Evolutionary conservation across 53 echinoderm and acorn worm genomes (phyloP).

Genomic region (Holothuria leucospilota): DNA sequence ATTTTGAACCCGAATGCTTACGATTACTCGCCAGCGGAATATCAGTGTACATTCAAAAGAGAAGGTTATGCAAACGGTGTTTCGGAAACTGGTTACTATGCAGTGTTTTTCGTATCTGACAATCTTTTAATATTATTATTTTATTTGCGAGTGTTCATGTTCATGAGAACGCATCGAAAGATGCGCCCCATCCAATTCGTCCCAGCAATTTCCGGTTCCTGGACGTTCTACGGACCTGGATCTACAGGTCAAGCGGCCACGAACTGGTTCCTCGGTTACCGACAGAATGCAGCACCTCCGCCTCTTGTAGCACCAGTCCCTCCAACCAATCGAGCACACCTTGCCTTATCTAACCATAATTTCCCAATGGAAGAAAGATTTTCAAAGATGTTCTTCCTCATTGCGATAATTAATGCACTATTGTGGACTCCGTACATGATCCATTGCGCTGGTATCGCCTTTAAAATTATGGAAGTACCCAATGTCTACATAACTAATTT

Average conservation of each 20-base stretch:
- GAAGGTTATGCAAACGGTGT: constrained; percentile 41
- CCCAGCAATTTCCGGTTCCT: constrained; percentile 93
- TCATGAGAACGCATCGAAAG: constrained; percentile 94
- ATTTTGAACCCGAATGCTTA: constrained; percentile 86
- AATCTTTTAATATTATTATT: constrained; percentile 82
- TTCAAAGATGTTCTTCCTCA: constrained; percentile 73
- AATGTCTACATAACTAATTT: constrained; percentile 78
- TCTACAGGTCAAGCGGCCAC: constrained; percentile 91
- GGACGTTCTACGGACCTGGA: constrained; percentile 99
- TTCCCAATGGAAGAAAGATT: constrained; percentile 85
- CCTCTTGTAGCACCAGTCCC: constrained; percentile 80
- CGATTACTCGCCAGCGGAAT: constrained; percentile 76
- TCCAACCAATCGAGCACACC: constrained; percentile 73
- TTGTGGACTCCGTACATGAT: constrained; percentile 94
- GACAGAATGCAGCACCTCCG: constrained; percentile 88
- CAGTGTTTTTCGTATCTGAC: constrained; percentile 80
- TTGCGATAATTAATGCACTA: constrained; percentile 71
- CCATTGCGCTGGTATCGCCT: constrained; percentile 77
- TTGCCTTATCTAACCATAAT: constrained; percentile 77
- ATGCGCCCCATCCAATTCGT: constrained; percentile 95
- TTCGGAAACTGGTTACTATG: constrained; percentile 85
- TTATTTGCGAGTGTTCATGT: constrained; percentile 90
- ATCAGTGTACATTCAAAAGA: constrained; percentile 88
- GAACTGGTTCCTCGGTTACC: constrained; percentile 89
- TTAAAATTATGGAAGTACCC: constrained; percentile 67